Evolutionary conservation across 2,797 vertebrate genomes (phyloP).

Genomic region (Apogon hyalosoma): DNA sequence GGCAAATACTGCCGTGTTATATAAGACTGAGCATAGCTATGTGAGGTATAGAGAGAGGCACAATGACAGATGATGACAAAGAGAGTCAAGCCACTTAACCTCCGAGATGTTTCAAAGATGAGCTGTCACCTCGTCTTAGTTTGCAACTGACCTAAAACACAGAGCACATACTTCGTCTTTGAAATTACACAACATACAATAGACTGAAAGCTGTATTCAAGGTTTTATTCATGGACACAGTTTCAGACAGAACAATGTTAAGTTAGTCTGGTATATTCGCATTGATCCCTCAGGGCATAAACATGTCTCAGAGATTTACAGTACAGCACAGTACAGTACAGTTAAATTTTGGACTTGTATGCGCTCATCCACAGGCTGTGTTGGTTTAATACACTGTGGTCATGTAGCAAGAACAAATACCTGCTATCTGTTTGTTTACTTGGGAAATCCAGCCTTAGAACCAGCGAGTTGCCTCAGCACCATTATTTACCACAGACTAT

Average conservation of each 20-base stretch:
- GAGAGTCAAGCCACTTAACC: constrained; percentile 25
- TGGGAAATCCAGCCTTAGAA: constrained; percentile 31
- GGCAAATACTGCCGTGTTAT: constrained; percentile 3
- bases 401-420: constrained; percentile 23
- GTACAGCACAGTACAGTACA: constrained; percentile 39
- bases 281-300: constrained; percentile 14
- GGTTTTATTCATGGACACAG: constrained; percentile 63
- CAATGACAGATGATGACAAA: constrained; percentile 17
- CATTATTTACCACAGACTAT: constrained; percentile 41
- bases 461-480: constrained; percentile 56
- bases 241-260: constrained; percentile 34
- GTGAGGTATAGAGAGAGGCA: constrained; percentile 8
- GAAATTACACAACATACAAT: constrained; percentile 38
- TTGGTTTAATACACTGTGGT: constrained; percentile 33
- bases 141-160: constrained; percentile 8
- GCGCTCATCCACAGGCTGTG: constrained; percentile 37
- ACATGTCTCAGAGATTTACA: constrained; percentile 29
- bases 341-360: constrained; percentile 29
- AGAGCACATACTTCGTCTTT: constrained; percentile 11
- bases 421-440: neutral
- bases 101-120: constrained; percentile 11
- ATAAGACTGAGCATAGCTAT: constrained; percentile 14
- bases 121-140: constrained; percentile 10
- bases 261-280: constrained; percentile 27
- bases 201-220: constrained; percentile 10